Conservation (phyloP, 2,888 invertebrate species). For the Merodon equestris region DNA sequence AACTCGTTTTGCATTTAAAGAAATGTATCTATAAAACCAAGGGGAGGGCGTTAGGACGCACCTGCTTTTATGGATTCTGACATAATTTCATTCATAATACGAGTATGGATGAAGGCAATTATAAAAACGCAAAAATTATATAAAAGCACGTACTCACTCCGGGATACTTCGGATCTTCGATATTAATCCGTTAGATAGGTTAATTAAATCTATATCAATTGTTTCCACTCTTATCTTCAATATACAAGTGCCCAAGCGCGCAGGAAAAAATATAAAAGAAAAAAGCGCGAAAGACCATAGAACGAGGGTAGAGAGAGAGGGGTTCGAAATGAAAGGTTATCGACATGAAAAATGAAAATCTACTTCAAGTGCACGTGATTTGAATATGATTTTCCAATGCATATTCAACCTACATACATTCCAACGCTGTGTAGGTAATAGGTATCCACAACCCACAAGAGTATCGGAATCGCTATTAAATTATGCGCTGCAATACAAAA, state of each 20-base stretch:
- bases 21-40: too few relatives aligned
- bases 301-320: too few relatives aligned
- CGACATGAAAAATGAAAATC: constrained; percentile 48
- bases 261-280: too few relatives aligned
- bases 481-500: constrained; percentile 43
- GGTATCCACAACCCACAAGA: background rate
- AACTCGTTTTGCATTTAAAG: constrained; percentile 1
- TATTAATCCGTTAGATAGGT: too few relatives aligned
- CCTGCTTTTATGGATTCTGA: constrained; percentile 21
- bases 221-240: too few relatives aligned
- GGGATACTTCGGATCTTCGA: too few relatives aligned
- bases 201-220: too few relatives aligned
- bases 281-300: too few relatives aligned
- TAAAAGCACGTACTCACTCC: constrained; percentile 32
- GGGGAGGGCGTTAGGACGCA: background rate
- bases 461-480: constrained; percentile 27
- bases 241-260: too few relatives aligned
- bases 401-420: background rate
- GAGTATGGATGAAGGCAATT: constrained; percentile 26
- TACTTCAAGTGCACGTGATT: constrained; percentile 58
- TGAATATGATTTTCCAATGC: constrained; percentile 44
- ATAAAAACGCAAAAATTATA: constrained; percentile 23
- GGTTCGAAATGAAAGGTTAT: constrained; percentile 40
- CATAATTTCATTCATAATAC: constrained; percentile 1
- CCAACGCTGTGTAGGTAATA: background rate